Conservation (phyloP, 2,888 invertebrate genomes). For the Fragum whitleyi region DNA sequence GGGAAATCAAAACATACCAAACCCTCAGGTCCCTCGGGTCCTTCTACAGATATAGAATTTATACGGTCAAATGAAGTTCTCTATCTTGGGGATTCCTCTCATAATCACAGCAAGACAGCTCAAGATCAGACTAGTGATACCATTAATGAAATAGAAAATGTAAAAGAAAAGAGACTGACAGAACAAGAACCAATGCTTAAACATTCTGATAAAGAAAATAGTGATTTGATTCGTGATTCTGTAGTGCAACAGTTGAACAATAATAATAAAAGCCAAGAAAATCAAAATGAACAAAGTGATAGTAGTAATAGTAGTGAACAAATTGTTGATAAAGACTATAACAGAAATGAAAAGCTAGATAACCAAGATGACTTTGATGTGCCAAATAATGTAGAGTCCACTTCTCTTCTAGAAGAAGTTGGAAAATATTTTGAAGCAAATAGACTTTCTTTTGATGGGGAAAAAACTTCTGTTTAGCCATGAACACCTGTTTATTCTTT, state of each 20-base stretch:
- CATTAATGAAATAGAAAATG: background rate
- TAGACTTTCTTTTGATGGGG: constrained; percentile 32
- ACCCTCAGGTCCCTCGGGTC: constrained; percentile 40
- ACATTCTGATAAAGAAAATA: constrained; percentile 15
- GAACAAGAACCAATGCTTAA: background rate
- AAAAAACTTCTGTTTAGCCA: constrained; percentile 3
- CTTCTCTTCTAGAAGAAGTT: constrained; percentile 45
- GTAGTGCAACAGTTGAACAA: background rate
- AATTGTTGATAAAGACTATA: background rate
- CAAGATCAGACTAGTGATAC: background rate
- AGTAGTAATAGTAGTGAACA: background rate
- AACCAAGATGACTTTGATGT: background rate
- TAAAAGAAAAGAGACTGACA: constrained; percentile 3
- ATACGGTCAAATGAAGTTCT: constrained; percentile 55
- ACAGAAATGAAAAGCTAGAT: background rate
- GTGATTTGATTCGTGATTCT: background rate
- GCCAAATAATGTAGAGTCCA: background rate
- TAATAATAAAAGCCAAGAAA: constrained; percentile 1
- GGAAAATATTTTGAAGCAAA: constrained; percentile 51
- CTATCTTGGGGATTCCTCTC: constrained; percentile 27
- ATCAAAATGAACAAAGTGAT: constrained; percentile 1
- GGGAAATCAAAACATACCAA: background rate
- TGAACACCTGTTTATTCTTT: background rate
- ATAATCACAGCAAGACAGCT: background rate
- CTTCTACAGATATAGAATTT: constrained; percentile 53